Evolutionary conservation across 2,888 invertebrate genomes (phyloP), one percentile per base, ranked within the genome.

Genomic region (Agrochola lychnidis): DNA sequence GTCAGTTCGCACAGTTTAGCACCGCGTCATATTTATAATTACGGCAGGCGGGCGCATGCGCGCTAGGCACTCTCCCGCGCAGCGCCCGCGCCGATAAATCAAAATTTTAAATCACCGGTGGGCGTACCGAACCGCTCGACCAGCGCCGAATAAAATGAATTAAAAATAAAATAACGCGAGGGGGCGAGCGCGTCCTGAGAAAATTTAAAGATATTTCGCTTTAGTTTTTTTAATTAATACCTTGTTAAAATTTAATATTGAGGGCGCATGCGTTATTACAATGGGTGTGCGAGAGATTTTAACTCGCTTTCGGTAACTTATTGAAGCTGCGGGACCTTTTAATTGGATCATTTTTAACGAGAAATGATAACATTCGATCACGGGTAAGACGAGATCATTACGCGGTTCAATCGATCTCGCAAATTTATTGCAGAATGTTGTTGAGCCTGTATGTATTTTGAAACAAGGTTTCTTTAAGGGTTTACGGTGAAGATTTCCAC

Each of bases 191-290:
- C 93, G 94, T 93, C 95, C 95, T 96, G 96, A 96, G 96, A 96
- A 96, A 96, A 96, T 94, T 96, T 94, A 94, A 96, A 96, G 92
- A 95, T 94, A 95, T 96, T 96, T 96, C 95, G 96, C 96, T 96
- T 96, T 96, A 95, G 94, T 96, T 96, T 96, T 96, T 96, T 96
- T 96, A 96, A 96, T 96, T 96, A 96, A 96, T 96, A 96, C 96
- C 96, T 96, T 96, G 96, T 96, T 96, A 96, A 96, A 96, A 96
- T 96, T 96, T 96, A 96, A 96, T 96, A 96, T 96, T 94, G 96
- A 96, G 95, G 94, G 94, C 96, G 94, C 93, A 95, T 94, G 92
- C 95, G 95, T 96, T 96, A 96, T 96, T 96, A 96, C 96, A 96
- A 96, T 96, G 96, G 96, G 96, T 96, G 95, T 96, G 95, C 95